phyloP scores from a whole-genome alignment of 2,888 invertebrate species.

The Dynastes grantii region DNA sequence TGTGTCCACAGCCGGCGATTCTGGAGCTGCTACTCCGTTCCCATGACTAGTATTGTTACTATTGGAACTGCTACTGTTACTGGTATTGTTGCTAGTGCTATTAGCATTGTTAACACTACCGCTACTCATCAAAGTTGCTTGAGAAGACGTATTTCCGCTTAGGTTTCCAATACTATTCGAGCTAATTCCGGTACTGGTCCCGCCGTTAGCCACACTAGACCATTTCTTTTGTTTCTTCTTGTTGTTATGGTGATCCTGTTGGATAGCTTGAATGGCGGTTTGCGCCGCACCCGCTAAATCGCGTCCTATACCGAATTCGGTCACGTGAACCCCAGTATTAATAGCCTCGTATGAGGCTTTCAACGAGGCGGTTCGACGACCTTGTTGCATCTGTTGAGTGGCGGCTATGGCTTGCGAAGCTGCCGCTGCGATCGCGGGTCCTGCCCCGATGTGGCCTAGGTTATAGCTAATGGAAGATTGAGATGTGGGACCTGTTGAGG shows the following conservation, averaged over 20 bases:
- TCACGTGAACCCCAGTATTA: slow-evolving; percentile 75
- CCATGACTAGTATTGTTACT: slow-evolving; percentile 22
- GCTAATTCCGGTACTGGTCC: background rate
- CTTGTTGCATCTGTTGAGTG: slow-evolving; percentile 97
- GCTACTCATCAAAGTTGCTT: slow-evolving; percentile 33
- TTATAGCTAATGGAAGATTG: slow-evolving; percentile 76
- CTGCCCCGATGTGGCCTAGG: slow-evolving; percentile 89
- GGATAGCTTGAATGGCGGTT: slow-evolving; percentile 81
- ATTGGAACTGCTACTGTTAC: slow-evolving; percentile 23
- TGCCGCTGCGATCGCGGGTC: slow-evolving; percentile 92
- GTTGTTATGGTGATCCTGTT: slow-evolving; percentile 75
- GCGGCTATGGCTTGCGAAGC: slow-evolving; percentile 97
- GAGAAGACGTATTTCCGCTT: slow-evolving; percentile 31
- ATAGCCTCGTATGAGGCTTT: slow-evolving; percentile 97
- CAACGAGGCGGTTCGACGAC: slow-evolving; percentile 92
- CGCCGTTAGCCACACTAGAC: slow-evolving; percentile 49
- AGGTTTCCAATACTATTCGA: slow-evolving; percentile 25
- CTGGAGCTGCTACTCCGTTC: slow-evolving; percentile 59
- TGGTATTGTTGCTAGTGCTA: slow-evolving; percentile 30
- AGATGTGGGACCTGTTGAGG: slow-evolving; percentile 60
- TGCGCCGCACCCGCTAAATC: slow-evolving; percentile 83
- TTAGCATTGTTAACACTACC: slow-evolving; percentile 14
- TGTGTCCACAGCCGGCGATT: slow-evolving; percentile 57
- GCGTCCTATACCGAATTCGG: slow-evolving; percentile 80
- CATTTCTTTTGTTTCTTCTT: slow-evolving; percentile 78